Evolutionary conservation across 2,888 invertebrate species (phyloP).

Genomic region (Drosophila mimetica): DNA sequence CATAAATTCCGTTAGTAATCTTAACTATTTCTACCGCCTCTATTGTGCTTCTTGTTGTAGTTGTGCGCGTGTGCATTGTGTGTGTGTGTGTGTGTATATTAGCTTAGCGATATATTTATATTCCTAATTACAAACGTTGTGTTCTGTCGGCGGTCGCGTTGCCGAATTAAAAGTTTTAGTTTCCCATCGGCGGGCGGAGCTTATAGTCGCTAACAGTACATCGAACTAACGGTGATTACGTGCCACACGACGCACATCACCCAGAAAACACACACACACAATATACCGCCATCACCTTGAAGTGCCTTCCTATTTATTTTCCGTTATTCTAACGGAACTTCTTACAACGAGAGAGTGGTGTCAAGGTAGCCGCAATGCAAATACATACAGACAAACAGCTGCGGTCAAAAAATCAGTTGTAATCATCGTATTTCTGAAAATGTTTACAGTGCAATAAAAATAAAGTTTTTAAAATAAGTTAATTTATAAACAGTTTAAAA

Average conservation of each 20-base stretch:
- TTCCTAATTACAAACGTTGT: conserved; percentile 66
- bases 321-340: conserved; percentile 37
- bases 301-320: conserved; percentile 49
- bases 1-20: conserved; percentile 49
- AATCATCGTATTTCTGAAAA: too few relatives aligned
- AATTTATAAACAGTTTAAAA: too few relatives aligned
- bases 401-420: conserved; percentile 3
- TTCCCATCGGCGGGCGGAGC: conserved; percentile 45
- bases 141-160: conserved; percentile 31
- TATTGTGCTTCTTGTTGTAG: conserved; percentile 23
- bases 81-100: conserved; percentile 47
- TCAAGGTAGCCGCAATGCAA: conserved; percentile 32
- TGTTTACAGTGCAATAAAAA: too few relatives aligned
- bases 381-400: conserved; percentile 5
- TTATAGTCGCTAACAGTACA: conserved; percentile 46
- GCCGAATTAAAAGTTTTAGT: conserved; percentile 61
- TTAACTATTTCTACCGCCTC: conserved; percentile 46
- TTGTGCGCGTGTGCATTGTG: conserved; percentile 28
- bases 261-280: conserved; percentile 41
- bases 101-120: conserved; percentile 77
- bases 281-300: conserved; percentile 44
- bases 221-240: conserved; percentile 39
- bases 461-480: too few relatives aligned
- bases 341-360: conserved; percentile 35
- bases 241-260: conserved; percentile 36